Evolutionary conservation across 2,797 vertebrate genomes (phyloP).

Genomic region (Rhynchotus rufescens): DNA sequence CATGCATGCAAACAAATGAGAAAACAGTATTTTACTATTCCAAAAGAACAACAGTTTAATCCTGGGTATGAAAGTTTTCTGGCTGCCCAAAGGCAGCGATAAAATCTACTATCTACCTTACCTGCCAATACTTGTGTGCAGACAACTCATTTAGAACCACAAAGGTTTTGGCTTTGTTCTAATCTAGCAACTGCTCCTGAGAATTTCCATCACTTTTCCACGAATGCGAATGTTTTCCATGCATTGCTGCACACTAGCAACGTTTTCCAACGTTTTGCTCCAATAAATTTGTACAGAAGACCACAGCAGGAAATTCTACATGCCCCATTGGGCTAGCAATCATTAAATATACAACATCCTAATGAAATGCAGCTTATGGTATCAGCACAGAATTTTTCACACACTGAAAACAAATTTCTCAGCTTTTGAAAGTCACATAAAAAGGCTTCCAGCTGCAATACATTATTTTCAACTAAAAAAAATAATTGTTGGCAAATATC

Average conservation of each 20-base stretch:
- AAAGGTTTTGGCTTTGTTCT: conserved; percentile 30
- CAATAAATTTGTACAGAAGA: conserved; percentile 67
- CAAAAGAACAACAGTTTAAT: conserved; percentile 18
- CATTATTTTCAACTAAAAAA: conserved; percentile 62
- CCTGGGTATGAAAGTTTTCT: conserved; percentile 26
- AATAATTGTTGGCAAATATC: conserved; percentile 59
- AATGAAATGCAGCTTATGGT: conserved; percentile 65
- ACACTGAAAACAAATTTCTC: conserved; percentile 65
- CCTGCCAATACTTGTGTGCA: conserved; percentile 47
- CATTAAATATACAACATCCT: conserved; percentile 68
- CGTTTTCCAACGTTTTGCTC: conserved; percentile 40
- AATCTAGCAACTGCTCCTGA: conserved; percentile 44
- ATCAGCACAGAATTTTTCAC: conserved; percentile 61
- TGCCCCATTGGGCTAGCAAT: conserved; percentile 69
- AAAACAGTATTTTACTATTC: neutral
- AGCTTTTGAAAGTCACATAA: conserved; percentile 21
- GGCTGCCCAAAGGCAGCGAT: conserved; percentile 22
- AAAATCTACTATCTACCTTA: conserved; percentile 9
- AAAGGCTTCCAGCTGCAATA: conserved; percentile 63
- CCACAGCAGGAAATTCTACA: conserved; percentile 66
- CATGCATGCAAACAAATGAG: neutral
- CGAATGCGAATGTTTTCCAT: conserved; percentile 54
- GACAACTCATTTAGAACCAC: conserved; percentile 36
- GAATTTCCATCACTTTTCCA: conserved; percentile 67
- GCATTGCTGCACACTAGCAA: conserved; percentile 57